These are phyloP conservation scores for Trachelus troglodyta DNA, from an alignment of 2,888 invertebrate genomes.

Conservation along the genomic window DNA sequence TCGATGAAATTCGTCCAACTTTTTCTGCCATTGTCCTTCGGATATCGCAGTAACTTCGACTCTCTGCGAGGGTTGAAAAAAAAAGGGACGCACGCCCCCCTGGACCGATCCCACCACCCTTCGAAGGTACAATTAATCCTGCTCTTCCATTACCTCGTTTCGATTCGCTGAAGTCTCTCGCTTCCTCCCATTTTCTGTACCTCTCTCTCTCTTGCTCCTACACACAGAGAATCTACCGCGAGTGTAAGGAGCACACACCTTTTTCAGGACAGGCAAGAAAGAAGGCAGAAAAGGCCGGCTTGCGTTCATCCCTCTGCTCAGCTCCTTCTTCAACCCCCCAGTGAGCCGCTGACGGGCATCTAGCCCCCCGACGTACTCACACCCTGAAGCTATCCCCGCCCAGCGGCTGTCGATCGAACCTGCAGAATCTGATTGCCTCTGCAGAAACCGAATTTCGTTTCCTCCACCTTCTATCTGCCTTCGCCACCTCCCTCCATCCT, in stretches of 20 bases:
- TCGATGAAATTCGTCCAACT: background rate
- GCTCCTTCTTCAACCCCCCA: background rate
- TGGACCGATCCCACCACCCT: background rate
- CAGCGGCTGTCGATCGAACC: constrained; percentile 4
- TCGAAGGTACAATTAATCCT: background rate
- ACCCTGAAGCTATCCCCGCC: background rate
- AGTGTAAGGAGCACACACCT: background rate
- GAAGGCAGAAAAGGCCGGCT: background rate
- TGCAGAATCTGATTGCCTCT: constrained; percentile 9
- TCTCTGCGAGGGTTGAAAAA: background rate
- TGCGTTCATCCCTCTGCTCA: background rate
- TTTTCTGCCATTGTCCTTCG: background rate
- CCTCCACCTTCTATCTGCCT: background rate
- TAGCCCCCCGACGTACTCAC: background rate
- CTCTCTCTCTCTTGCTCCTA: constrained; percentile 31
- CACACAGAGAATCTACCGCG: constrained; percentile 20
- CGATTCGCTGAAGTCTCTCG: constrained; percentile 21
- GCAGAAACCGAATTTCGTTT: constrained; percentile 8
- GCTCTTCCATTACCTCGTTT: constrained; percentile 7
- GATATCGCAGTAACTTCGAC: background rate
- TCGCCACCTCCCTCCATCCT: background rate
- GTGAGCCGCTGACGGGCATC: background rate
- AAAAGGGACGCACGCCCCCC: background rate
- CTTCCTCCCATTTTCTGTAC: background rate
- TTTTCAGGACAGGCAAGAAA: background rate